Percentiles rank a stretch among this genome's conserved stretches.
These are phyloP conservation scores for Phyllotis vaccarum DNA, from an alignment of 2,797 vertebrate species.

Conservation along the genomic window DNA sequence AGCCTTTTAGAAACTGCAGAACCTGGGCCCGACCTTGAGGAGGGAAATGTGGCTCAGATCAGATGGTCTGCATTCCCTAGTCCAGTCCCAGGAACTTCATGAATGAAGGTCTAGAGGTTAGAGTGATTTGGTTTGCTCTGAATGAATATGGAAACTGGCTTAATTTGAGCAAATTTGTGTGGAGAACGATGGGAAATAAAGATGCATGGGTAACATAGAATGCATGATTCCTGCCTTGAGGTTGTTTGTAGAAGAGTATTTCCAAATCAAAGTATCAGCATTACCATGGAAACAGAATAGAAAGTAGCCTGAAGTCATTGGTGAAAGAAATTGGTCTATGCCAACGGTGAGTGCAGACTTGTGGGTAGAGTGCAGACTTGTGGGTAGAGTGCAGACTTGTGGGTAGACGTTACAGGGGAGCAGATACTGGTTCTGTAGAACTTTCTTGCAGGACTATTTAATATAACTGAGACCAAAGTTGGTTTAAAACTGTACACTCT, in stretches of 20 bases:
- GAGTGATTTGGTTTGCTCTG: neutral
- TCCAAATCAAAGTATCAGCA: neutral
- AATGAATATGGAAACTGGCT: constrained; percentile 31
- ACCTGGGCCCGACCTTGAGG: neutral
- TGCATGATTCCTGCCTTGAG: neutral
- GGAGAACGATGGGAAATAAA: neutral
- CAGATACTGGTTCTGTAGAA: neutral
- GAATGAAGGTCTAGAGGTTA: neutral
- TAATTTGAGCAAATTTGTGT: neutral
- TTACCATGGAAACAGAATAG: neutral
- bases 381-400: neutral
- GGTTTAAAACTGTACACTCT: neutral
- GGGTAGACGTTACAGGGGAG: neutral
- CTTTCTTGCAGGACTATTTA: neutral
- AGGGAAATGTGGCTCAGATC: neutral
- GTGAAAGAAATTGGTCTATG: neutral
- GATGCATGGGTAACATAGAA: neutral
- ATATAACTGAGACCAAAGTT: neutral
- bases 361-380: neutral
- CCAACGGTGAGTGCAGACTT: neutral
- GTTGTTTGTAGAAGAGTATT: neutral
- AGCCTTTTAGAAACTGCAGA: neutral
- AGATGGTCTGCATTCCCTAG: neutral
- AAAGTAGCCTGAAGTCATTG: neutral
- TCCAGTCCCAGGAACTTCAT: neutral